phyloP scores from a whole-genome alignment of 1,140 invertebrate genomes.

The Heliconius eleuchia region DNA sequence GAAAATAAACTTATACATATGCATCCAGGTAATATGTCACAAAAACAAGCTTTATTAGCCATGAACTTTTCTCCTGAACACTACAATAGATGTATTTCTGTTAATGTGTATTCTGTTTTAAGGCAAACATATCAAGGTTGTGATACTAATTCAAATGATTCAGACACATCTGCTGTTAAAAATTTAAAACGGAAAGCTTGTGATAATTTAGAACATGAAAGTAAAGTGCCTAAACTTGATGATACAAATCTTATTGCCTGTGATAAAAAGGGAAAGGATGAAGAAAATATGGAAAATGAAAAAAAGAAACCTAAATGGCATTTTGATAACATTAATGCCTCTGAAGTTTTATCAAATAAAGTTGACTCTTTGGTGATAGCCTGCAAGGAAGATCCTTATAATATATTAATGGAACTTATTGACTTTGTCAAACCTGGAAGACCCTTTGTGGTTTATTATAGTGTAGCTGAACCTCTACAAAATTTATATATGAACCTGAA shows the following conservation, averaged over 20 bases:
- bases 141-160: constrained; percentile 55
- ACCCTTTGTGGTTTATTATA: constrained; percentile 92
- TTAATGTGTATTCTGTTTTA: constrained; percentile 88
- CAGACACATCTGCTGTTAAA: constrained; percentile 48
- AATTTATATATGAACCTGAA: constrained; percentile 91
- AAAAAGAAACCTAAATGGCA: constrained; percentile 85
- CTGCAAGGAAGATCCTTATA: constrained; percentile 91
- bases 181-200: constrained; percentile 64
- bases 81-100: constrained; percentile 84
- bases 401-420: constrained; percentile 88
- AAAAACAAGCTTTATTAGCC: constrained; percentile 88
- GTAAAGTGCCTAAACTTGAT: constrained; percentile 54
- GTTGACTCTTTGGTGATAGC: constrained; percentile 91
- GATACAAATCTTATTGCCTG: constrained; percentile 33
- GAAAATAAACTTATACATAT: constrained; percentile 87
- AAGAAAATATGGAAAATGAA: constrained; percentile 31
- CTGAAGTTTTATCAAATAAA: constrained; percentile 81
- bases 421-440: constrained; percentile 88
- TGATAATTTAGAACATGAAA: constrained; percentile 46
- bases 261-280: constrained; percentile 35
- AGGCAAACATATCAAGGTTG: constrained; percentile 83
- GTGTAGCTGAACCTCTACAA: constrained; percentile 89
- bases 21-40: constrained; percentile 89
- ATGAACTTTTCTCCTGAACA: constrained; percentile 89
- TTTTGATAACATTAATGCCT: constrained; percentile 84